These are phyloP conservation scores for Centropus bengalensis DNA, from an alignment of 2,113 vertebrate genomes.

Conservation along the genomic window DNA sequence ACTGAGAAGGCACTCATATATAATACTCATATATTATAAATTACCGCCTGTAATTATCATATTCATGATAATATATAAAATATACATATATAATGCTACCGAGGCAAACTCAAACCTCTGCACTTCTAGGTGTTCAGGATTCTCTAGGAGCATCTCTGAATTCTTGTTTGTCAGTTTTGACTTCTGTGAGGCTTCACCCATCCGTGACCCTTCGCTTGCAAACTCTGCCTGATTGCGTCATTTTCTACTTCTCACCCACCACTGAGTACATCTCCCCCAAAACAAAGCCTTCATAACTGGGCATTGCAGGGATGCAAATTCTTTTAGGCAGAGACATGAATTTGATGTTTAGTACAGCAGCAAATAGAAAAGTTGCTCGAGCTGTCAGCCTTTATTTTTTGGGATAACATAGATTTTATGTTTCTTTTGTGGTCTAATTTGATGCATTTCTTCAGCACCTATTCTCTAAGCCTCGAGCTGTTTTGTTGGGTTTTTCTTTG, in stretches of 20 bases:
- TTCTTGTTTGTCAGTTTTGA: conserved; percentile 10
- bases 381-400: background rate
- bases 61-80: conserved; percentile 33
- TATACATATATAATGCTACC: background rate
- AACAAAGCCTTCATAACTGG: conserved; percentile 20
- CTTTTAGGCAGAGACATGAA: conserved; percentile 1
- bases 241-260: background rate
- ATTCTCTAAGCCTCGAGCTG: conserved; percentile 14
- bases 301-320: conserved; percentile 32
- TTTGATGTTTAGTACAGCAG: conserved; percentile 21
- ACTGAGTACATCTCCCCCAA: background rate
- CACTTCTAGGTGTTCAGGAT: background rate
- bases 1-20: conserved; percentile 30
- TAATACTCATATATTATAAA: conserved; percentile 49
- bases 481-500: background rate
- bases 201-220: background rate
- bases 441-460: conserved; percentile 34
- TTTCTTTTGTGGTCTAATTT: conserved; percentile 23
- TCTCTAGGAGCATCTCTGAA: background rate
- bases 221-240: background rate
- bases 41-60: conserved; percentile 42
- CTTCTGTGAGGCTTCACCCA: background rate
- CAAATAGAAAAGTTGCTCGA: background rate
- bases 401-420: conserved; percentile 39
- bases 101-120: background rate